Conservation (phyloP, 1,140 invertebrate genomes). For the Eumaeus atala region DNA sequence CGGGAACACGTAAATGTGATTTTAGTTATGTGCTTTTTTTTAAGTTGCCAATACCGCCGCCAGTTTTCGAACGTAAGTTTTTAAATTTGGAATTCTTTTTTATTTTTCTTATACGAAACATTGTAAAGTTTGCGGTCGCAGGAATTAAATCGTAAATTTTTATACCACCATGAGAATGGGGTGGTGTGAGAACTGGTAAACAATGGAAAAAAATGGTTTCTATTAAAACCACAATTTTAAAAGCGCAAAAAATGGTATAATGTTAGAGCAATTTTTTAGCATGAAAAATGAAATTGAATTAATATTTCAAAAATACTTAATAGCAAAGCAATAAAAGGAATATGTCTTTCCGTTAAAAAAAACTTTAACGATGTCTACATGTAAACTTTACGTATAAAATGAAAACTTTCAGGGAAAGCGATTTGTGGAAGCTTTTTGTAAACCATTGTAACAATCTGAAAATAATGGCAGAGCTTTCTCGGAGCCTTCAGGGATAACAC, state of each 20-base stretch:
- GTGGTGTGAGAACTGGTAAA: background rate
- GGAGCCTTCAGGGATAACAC: background rate
- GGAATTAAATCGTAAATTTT: background rate
- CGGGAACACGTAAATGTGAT: slow-evolving; percentile 25
- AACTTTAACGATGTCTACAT: no score
- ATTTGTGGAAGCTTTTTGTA: no score
- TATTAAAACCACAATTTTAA: background rate
- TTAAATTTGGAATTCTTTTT: no score
- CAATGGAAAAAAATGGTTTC: slow-evolving; percentile 4
- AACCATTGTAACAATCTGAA: background rate
- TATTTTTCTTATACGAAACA: background rate
- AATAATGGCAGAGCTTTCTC: slow-evolving; percentile 5
- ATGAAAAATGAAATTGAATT: no score
- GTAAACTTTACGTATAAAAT: no score
- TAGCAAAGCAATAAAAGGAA: no score
- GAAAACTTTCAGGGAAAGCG: no score
- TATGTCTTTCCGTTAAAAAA: no score
- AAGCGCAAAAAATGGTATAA: background rate
- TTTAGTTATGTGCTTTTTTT: slow-evolving; percentile 14
- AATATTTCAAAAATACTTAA: no score
- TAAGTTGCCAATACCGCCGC: slow-evolving; percentile 11
- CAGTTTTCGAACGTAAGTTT: slow-evolving; percentile 1
- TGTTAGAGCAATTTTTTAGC: no score
- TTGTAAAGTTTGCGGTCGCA: background rate
- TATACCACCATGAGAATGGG: background rate